A percentile compares a stretch with the other conserved stretches of the same genome.
Evolutionary conservation across 2,113 vertebrate species (phyloP).

Genomic region (Oryzias woworae): DNA sequence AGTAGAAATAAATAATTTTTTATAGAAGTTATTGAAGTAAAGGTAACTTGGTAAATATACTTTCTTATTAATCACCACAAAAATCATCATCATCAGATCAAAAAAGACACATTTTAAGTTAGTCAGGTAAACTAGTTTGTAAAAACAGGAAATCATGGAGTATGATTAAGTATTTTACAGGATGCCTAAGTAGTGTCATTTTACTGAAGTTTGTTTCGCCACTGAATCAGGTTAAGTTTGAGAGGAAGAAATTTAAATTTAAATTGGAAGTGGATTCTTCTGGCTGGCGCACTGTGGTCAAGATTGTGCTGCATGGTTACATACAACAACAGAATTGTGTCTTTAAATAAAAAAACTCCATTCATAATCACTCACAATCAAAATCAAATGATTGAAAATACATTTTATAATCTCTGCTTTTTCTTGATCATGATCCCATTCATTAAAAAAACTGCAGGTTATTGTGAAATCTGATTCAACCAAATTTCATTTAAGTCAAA

Average conservation of each 20-base stretch:
- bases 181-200: conserved; percentile 32
- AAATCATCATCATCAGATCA: conserved; percentile 1
- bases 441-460: not conserved
- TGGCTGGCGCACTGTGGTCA: conserved; percentile 34
- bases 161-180: conserved; percentile 52
- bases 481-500: not conserved
- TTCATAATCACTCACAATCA: too few relatives aligned
- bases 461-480: conserved; percentile 31
- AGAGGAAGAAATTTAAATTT: conserved; percentile 44
- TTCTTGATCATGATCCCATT: not conserved
- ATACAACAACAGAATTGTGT: conserved; percentile 27
- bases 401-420: conserved; percentile 19
- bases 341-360: conserved; percentile 37
- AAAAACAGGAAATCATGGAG: conserved; percentile 23
- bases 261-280: conserved; percentile 45
- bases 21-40: too few relatives aligned
- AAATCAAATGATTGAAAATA: conserved; percentile 32
- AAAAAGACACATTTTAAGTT: conserved; percentile 17
- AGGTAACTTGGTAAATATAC: too few relatives aligned
- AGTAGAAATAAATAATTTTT: too few relatives aligned
- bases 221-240: conserved; percentile 9
- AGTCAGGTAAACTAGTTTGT: conserved; percentile 10
- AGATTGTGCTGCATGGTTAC: conserved; percentile 35
- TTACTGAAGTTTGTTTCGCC: conserved; percentile 63
- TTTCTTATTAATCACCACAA: too few relatives aligned